These are phyloP conservation scores for Ptilorrhoa leucosticta DNA, from an alignment of 2,113 vertebrate species.

Conservation along the genomic window DNA sequence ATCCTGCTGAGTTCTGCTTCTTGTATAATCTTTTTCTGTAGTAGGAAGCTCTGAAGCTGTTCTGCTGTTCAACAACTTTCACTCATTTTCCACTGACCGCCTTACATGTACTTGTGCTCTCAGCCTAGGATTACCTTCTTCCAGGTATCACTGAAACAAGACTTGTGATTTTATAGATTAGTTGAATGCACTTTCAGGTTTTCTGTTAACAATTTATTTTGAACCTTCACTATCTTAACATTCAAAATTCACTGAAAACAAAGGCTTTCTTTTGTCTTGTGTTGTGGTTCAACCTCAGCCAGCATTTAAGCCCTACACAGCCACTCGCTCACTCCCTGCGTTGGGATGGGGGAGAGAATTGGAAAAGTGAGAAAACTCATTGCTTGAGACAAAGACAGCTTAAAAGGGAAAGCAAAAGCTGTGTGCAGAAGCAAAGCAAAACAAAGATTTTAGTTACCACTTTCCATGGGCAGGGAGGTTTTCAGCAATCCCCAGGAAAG, in stretches of 20 bases:
- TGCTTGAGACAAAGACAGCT: background rate
- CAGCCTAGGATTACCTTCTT: background rate
- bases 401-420: background rate
- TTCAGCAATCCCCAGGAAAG: background rate
- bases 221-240: background rate
- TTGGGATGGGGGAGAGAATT: background rate
- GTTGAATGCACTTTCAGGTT: background rate
- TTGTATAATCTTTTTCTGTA: background rate
- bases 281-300: background rate
- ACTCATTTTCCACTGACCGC: background rate
- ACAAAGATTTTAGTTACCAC: background rate
- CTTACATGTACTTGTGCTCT: background rate
- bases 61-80: background rate
- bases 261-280: background rate
- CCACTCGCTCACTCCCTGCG: accelerated
- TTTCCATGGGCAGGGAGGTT: background rate
- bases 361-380: background rate
- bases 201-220: background rate
- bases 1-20: background rate
- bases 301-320: background rate
- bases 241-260: background rate
- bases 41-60: background rate
- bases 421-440: background rate
- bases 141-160: background rate
- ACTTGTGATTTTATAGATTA: background rate